Evolutionary conservation across 2,113 vertebrate genomes (phyloP), one percentile per base, ranked within the genome.

Genomic region (Tautogolabrus adspersus): DNA sequence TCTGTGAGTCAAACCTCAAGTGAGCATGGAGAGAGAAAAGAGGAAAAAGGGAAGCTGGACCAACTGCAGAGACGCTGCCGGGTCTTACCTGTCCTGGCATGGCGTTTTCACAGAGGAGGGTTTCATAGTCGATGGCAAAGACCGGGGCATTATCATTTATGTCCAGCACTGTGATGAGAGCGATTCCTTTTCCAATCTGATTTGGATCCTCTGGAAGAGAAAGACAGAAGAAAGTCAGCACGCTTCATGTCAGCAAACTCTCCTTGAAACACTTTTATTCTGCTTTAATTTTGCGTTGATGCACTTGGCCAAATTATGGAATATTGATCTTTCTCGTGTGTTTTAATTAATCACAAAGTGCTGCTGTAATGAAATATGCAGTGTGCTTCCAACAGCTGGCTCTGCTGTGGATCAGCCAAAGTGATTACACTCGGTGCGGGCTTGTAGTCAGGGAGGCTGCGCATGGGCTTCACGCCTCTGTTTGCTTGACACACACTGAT

Each of bases 111-210:
- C 98, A 99, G 1, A 99, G 94, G 0, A 95, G 95, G 51, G 97
- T 96, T 81, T 98, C 97, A 37, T 98, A 99, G 55, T 98, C 96
- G 68, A 95, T 96, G 74, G 98, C 97, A 74, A 99, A 98, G 63
- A 97, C 95, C 0, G 98, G 98, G 5, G 97, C 96, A 0, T 99
- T 99, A 86, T 99, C 98, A 49, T 99, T 99, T 66, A 98, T 95
- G 83, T 99, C 98, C 80, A 94, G 93, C 42, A 99, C 96, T 0
- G 93, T 96, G 81, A 99, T 96, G 76, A 96, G 88, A 74, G 96
- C 92, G 13, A 95, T 91, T 34, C 97, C 96, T 94, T 95, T 96
- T 58, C 97, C 97, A 64, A 97, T 94, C 82, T 98, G 97, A 44
- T 94, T 93, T 5, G 97, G 97, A 71, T 99, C 97, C 90, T 97